phyloP scores from a whole-genome alignment of 30 jellyfish, hydroid and myxozoan genomes.

The Turritopsis dohrnii region DNA sequence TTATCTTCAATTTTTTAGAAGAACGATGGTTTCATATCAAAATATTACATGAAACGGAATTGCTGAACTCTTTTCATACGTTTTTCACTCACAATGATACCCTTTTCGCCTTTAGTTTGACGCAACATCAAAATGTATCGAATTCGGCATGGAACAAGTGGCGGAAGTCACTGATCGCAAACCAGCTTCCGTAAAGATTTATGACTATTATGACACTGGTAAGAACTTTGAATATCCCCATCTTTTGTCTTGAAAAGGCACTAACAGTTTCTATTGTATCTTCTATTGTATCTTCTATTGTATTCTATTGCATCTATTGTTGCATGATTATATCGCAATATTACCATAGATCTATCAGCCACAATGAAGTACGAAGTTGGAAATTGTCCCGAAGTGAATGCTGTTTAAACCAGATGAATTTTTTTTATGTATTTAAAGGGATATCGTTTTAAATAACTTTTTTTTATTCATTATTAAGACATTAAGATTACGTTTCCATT shows the following conservation, averaged over 20 bases:
- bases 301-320: too few species aligned
- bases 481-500: too few species aligned
- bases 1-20: too few species aligned
- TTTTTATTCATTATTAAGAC: too few species aligned
- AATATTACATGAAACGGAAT: too few species aligned
- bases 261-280: not conserved
- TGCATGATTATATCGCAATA: too few species aligned
- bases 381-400: slow-evolving; percentile 16
- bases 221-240: not conserved
- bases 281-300: not conserved
- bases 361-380: slow-evolving; percentile 23
- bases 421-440: too few species aligned
- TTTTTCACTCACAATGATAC: not conserved
- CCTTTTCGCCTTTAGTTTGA: not conserved
- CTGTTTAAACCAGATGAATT: too few species aligned
- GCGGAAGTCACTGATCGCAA: slow-evolving; percentile 19
- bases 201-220: slow-evolving; percentile 19
- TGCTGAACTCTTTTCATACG: too few species aligned
- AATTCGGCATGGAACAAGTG: slow-evolving; percentile 9
- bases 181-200: slow-evolving; percentile 17
- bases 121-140: slow-evolving; percentile 10
- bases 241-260: not conserved
- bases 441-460: too few species aligned
- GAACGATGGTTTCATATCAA: too few species aligned
- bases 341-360: slow-evolving; percentile 3